Conservation (phyloP, 2,113 vertebrate genomes). For the Corythoichthys haematopterus region DNA sequence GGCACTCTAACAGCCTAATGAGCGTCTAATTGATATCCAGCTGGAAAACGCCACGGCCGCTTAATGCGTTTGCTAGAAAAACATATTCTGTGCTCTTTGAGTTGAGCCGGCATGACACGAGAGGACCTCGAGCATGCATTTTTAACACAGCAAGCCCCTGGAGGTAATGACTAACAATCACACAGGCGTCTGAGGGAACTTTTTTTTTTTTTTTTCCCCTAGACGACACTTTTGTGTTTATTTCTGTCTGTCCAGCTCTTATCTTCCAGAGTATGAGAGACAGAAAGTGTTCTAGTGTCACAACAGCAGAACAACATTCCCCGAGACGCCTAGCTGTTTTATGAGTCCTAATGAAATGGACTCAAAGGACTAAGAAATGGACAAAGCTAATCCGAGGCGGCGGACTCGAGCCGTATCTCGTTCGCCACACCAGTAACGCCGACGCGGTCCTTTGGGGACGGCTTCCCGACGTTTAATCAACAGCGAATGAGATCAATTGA, state of each 20-base stretch:
- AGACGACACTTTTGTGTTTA: slow-evolving; percentile 6
- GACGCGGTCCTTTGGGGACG: not conserved
- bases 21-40: slow-evolving; percentile 68
- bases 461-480: slow-evolving; percentile 29
- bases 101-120: slow-evolving; percentile 35
- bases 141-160: not conserved
- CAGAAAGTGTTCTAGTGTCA: slow-evolving; percentile 7
- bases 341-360: slow-evolving; percentile 48
- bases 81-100: slow-evolving; percentile 24
- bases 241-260: not conserved
- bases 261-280: not conserved
- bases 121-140: slow-evolving; percentile 39
- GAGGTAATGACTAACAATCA: slow-evolving; percentile 29
- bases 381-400: slow-evolving; percentile 42
- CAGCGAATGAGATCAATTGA: slow-evolving; percentile 4
- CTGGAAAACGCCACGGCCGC: slow-evolving; percentile 50
- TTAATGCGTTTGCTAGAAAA: slow-evolving; percentile 43
- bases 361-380: slow-evolving; percentile 36
- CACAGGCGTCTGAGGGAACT: slow-evolving; percentile 13
- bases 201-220: not conserved
- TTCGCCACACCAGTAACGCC: slow-evolving; percentile 35
- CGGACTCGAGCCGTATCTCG: slow-evolving; percentile 28
- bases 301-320: slow-evolving; percentile 18
- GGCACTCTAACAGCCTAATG: slow-evolving; percentile 50
- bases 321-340: slow-evolving; percentile 25